Conservation (phyloP, 1,140 invertebrate genomes). For the Drosophila sp. region DNA sequence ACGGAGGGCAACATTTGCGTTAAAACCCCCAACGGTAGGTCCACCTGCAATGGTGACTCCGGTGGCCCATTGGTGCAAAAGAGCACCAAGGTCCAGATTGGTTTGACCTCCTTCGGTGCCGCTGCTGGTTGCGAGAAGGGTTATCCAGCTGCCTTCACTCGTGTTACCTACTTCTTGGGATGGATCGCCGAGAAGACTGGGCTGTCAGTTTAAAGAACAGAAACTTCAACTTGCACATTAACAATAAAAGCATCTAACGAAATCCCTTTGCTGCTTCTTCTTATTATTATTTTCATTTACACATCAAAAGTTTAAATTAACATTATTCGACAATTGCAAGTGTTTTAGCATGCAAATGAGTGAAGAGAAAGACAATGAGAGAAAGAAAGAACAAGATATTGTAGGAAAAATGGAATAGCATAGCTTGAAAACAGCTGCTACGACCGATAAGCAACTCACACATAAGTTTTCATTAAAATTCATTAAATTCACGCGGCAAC, state of each 20-base stretch:
- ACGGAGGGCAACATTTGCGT: constrained; percentile 67
- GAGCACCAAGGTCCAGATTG: constrained; percentile 67
- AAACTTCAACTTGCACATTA: constrained; percentile 31
- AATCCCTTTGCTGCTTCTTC: background rate
- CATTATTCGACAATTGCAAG: constrained; percentile 59
- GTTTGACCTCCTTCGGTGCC: constrained; percentile 86
- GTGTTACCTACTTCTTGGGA: constrained; percentile 85
- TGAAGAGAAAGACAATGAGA: background rate
- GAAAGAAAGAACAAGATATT: too few relatives aligned
- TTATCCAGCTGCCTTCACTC: constrained; percentile 85
- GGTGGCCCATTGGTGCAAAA: constrained; percentile 85
- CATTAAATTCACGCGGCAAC: constrained; percentile 69
- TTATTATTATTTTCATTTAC: background rate
- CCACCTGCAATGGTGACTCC: constrained; percentile 85
- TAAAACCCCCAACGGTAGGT: constrained; percentile 37
- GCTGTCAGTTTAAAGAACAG: constrained; percentile 41
- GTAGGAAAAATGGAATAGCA: background rate
- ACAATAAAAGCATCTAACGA: constrained; percentile 40
- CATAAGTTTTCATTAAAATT: constrained; percentile 79
- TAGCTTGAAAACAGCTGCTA: constrained; percentile 9
- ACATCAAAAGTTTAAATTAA: constrained; percentile 53
- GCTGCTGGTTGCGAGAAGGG: constrained; percentile 85
- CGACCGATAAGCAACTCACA: constrained; percentile 18
- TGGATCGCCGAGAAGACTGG: constrained; percentile 85
- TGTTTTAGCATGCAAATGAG: constrained; percentile 41